Base-by-base conservation (phyloP, 2,113 vertebrate genomes). In the Deroptyus accipitrinus region DNA sequence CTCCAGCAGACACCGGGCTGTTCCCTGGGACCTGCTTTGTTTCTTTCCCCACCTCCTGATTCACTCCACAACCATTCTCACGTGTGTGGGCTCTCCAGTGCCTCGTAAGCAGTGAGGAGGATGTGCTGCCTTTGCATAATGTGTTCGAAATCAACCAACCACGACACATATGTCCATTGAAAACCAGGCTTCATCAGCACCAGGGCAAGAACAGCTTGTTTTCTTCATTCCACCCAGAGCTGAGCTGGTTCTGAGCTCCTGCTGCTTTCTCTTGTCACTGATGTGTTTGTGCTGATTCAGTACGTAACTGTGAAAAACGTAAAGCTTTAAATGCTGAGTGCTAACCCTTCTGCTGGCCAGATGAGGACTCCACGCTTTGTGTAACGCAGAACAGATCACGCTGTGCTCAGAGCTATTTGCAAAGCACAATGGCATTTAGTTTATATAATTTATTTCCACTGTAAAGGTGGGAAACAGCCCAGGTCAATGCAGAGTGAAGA, bases 271-370 rank as follows among this genome's bases (percentile, higher is more conserved):
- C 78, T 76, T 83, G 82, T 81, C 84, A 41, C 79, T 86, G 90
- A 20, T n/a, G 51, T 81, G 76, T 70, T 90, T 86, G 51, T 93
- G 93, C 95, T 90, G 95, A 96, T 80, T 92, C 92, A 57, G 88
- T 67, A 86, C 48, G 48, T 92, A 88, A 70, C 83, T 66, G 41
- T 0, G 39, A 52, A 22, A 78, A 48, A 18, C 55, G 48, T 72
- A 52, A 68, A 48, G 15, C 22, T 88, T 86, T 74, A 86, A 83
- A 83, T 90, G 69, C 51, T 75, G 86, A 57, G 86, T 81, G 77
- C 37, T 93, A 81, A 86, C 31, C 48, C 61, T 81, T 83, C 90
- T 17, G 13, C 83, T 79, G 83, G 77, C 76, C 68, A 83, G 70
- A 90, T 61, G 86, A 92, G 73, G 87, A 90, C 57, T 81, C 68